Percentiles rank a stretch among this genome's conserved stretches.
Evolutionary conservation across 2,888 invertebrate genomes (phyloP).

Genomic region (Ceramica pisi): DNA sequence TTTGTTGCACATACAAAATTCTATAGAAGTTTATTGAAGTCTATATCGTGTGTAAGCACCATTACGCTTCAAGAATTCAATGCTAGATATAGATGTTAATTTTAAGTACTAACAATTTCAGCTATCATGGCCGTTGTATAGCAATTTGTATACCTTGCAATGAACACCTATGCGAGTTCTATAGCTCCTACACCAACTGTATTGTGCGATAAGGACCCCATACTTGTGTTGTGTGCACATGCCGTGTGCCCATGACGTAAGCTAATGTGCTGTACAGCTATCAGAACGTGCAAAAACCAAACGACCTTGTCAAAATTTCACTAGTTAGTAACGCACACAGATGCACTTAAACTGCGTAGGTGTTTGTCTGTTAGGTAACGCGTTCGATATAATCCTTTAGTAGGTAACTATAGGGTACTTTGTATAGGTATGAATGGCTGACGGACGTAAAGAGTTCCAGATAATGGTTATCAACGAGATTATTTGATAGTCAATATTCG

Average conservation of each 20-base stretch:
- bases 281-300: slow-evolving; percentile 61
- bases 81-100: neutral
- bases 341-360: slow-evolving; percentile 29
- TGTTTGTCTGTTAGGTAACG: slow-evolving; percentile 47
- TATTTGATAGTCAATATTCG: slow-evolving; percentile 29
- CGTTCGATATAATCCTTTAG: slow-evolving; percentile 46
- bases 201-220: slow-evolving; percentile 34
- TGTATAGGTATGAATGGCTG: slow-evolving; percentile 6
- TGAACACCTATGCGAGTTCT: slow-evolving; percentile 18
- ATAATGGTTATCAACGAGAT: slow-evolving; percentile 38
- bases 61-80: neutral
- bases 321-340: slow-evolving; percentile 54
- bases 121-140: slow-evolving; percentile 17
- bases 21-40: neutral
- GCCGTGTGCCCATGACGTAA: slow-evolving; percentile 40
- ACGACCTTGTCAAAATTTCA: slow-evolving; percentile 69
- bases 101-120: slow-evolving; percentile 2
- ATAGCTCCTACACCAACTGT: slow-evolving; percentile 1
- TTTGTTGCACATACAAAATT: neutral
- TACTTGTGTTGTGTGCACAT: slow-evolving; percentile 11
- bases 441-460: neutral
- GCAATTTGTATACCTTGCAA: slow-evolving; percentile 2
- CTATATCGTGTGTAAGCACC: too few species aligned
- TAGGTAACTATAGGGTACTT: slow-evolving; percentile 14
- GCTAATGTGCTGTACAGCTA: slow-evolving; percentile 39